These are phyloP conservation scores for Andricus curvator DNA, from an alignment of 2,888 invertebrate genomes.

Conservation along the genomic window DNA sequence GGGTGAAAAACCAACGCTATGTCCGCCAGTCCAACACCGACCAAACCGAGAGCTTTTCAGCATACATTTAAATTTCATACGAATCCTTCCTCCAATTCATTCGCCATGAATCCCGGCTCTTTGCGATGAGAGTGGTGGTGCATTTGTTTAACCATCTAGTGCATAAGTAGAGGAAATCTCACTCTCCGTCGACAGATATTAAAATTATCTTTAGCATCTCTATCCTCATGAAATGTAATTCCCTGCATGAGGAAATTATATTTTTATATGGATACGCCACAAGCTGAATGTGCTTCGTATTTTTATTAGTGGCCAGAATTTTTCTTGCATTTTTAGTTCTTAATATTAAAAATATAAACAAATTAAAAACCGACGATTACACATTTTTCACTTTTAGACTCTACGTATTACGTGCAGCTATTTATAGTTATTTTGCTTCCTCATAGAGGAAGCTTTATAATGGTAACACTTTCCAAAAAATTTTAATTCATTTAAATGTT, in stretches of 20 bases:
- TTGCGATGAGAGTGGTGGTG: slow-evolving; percentile 32
- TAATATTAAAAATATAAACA: too few species aligned
- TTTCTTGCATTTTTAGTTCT: too few species aligned
- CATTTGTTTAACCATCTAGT: slow-evolving; percentile 28
- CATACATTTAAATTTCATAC: slow-evolving; percentile 70
- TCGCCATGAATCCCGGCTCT: slow-evolving; percentile 49
- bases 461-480: too few species aligned
- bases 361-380: too few species aligned
- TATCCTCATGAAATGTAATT: slow-evolving; percentile 2
- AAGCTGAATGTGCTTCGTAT: neutral
- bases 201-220: slow-evolving; percentile 26
- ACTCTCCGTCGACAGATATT: neutral
- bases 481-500: too few species aligned
- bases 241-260: neutral
- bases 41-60: slow-evolving; percentile 57
- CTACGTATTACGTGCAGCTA: too few species aligned
- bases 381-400: too few species aligned
- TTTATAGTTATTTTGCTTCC: too few species aligned
- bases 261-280: neutral
- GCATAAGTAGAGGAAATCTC: slow-evolving; percentile 35
- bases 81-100: slow-evolving; percentile 58
- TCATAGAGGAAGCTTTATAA: too few species aligned
- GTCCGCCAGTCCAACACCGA: slow-evolving; percentile 54
- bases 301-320: neutral
- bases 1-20: slow-evolving; percentile 58